Evolutionary conservation across 1,140 invertebrate species (phyloP).

Genomic region (Heliconius hermathena): DNA sequence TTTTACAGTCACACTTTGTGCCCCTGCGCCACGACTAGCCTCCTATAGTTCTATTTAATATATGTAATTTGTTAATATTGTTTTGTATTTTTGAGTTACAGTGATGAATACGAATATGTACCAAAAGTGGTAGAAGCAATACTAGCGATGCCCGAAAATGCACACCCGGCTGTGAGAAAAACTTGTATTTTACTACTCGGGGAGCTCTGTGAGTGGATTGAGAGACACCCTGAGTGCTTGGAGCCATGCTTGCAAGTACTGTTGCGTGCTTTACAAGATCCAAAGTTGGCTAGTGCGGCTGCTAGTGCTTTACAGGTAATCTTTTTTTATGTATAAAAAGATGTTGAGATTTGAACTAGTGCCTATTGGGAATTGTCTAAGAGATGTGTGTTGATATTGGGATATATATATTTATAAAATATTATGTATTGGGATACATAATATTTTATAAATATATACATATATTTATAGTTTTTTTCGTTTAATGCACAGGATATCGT

Average conservation of each 20-base stretch:
- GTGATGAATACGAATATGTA: slow-evolving; percentile 95
- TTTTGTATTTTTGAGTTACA: slow-evolving; percentile 74
- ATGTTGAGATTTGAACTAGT: too few relatives aligned
- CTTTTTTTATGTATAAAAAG: too few relatives aligned
- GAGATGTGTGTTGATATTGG: too few relatives aligned
- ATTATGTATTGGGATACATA: too few relatives aligned
- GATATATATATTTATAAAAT: too few relatives aligned
- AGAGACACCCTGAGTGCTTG: slow-evolving; percentile 91
- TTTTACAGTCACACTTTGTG: too few relatives aligned
- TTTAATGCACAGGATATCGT: too few relatives aligned
- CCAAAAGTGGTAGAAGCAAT: slow-evolving; percentile 96
- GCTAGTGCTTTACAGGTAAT: slow-evolving; percentile 86
- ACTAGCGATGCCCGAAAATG: slow-evolving; percentile 90
- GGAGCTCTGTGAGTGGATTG: slow-evolving; percentile 97
- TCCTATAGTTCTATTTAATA: too few relatives aligned
- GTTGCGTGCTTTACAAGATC: slow-evolving; percentile 86
- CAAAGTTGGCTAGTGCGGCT: slow-evolving; percentile 88
- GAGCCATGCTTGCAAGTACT: slow-evolving; percentile 92
- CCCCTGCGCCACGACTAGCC: too few relatives aligned
- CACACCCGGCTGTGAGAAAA: slow-evolving; percentile 93
- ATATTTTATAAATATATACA: too few relatives aligned
- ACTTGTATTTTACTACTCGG: slow-evolving; percentile 95
- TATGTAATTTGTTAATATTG: neutral
- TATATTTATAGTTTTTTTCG: too few relatives aligned
- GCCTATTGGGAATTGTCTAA: too few relatives aligned